Evolutionary conservation across 2,888 invertebrate species (phyloP).

Genomic region (Cryptocephalus moraei): DNA sequence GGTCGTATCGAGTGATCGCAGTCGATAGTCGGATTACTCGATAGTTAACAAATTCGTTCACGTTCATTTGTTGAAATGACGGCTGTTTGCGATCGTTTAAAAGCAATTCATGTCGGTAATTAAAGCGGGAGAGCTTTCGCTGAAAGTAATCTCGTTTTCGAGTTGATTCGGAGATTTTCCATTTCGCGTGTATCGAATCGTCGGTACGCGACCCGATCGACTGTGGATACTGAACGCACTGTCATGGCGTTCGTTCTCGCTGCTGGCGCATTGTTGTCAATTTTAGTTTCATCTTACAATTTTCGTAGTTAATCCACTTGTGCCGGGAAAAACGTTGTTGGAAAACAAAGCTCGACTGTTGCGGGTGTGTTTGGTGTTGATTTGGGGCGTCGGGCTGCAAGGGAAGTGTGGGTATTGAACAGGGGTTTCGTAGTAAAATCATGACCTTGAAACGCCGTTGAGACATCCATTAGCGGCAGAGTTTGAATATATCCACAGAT

Average conservation of each 20-base stretch:
- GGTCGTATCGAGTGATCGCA: no score
- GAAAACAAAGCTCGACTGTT: neutral
- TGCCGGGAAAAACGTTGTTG: neutral
- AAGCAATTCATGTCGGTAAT: no score
- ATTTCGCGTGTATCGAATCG: no score
- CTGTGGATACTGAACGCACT: neutral
- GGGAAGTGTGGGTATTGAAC: constrained; percentile 5
- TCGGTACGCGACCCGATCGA: no score
- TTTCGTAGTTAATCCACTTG: constrained; percentile 10
- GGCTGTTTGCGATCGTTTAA: no score
- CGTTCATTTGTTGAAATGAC: no score
- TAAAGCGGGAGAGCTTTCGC: no score
- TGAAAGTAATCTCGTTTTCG: no score
- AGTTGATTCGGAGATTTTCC: no score
- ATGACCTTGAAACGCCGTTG: constrained; percentile 37
- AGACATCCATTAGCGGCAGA: constrained; percentile 23
- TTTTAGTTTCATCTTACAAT: constrained; percentile 31
- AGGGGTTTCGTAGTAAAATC: constrained; percentile 16
- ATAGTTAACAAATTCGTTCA: no score
- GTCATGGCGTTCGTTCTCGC: constrained; percentile 21
- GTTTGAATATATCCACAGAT: constrained; percentile 9
- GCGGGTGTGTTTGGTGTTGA: neutral
- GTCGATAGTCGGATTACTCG: no score
- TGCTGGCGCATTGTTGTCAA: constrained; percentile 40
- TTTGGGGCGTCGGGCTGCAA: neutral